Evolutionary conservation across 2,113 vertebrate genomes (phyloP).

Genomic region (Malurus cyaneus): DNA sequence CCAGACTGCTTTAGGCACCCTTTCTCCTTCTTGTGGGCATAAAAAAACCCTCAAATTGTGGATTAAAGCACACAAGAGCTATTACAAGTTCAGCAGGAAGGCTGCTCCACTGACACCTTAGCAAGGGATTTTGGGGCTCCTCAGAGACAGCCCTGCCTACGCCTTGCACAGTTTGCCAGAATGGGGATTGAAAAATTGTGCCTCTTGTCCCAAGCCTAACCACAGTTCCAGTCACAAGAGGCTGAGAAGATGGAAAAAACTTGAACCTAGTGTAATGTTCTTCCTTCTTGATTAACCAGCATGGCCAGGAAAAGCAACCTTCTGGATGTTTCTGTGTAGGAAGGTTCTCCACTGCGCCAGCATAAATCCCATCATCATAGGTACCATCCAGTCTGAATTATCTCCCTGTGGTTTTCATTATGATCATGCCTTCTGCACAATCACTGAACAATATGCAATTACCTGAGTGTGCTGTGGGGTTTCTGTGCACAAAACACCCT

Average conservation of each 20-base stretch:
- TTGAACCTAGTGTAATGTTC: neutral
- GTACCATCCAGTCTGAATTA: neutral
- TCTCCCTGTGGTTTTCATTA: neutral
- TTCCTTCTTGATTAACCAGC: neutral
- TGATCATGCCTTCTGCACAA: neutral
- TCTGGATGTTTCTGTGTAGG: neutral
- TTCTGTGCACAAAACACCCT: neutral
- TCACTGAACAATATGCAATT: neutral
- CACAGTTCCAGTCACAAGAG: neutral
- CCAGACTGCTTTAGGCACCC: neutral
- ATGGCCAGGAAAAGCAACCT: neutral
- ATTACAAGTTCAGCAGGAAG: neutral
- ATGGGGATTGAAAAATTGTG: neutral
- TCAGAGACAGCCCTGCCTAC: neutral
- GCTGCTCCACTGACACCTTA: neutral
- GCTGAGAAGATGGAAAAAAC: neutral
- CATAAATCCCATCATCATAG: neutral
- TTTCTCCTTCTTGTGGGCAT: neutral
- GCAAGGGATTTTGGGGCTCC: neutral
- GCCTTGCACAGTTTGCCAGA: neutral
- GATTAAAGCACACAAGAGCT: neutral
- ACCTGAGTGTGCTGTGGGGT: neutral
- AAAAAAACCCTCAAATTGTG: neutral
- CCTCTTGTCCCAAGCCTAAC: neutral
- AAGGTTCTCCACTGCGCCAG: neutral